phyloP scores from a whole-genome alignment of 2,888 invertebrate species.

The Cataglyphis livida region DNA sequence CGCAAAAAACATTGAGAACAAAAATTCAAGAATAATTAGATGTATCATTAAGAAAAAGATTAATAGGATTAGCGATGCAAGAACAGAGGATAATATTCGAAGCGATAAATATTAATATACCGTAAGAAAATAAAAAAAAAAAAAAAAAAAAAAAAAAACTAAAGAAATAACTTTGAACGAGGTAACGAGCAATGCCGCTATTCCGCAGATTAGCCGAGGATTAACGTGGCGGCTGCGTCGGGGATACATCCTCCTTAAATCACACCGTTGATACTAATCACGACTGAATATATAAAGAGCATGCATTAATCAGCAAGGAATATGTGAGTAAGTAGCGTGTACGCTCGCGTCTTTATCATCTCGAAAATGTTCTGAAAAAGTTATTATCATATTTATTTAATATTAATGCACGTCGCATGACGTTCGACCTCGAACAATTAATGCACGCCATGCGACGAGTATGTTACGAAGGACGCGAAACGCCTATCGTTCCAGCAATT shows the following conservation, averaged over 20 bases:
- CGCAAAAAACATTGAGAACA: not conserved
- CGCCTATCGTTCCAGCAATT: not conserved
- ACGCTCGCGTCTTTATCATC: constrained; percentile 33
- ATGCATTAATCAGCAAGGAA: constrained; percentile 50
- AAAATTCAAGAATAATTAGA: constrained; percentile 5
- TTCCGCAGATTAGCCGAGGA: constrained; percentile 59
- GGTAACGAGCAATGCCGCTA: constrained; percentile 31
- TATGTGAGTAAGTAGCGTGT: not conserved
- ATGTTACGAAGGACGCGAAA: constrained; percentile 23
- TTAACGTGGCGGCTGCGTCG: constrained; percentile 36
- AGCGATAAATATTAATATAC: constrained; percentile 24
- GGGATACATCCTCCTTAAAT: constrained; percentile 52
- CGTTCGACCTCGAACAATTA: constrained; percentile 27
- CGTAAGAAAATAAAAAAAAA: constrained; percentile 2
- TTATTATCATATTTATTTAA: not conserved
- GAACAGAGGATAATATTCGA: not conserved
- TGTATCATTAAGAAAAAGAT: not conserved
- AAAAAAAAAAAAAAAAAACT: not conserved
- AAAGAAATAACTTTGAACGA: constrained; percentile 24
- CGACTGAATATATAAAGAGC: constrained; percentile 60
- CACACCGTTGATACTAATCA: constrained; percentile 64
- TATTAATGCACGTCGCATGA: too few species aligned
- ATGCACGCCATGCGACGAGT: constrained; percentile 22
- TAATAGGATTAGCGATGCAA: constrained; percentile 14
- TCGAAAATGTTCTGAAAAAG: constrained; percentile 18